Base-by-base conservation (phyloP, 2,113 vertebrate species). In the Parus major region DNA sequence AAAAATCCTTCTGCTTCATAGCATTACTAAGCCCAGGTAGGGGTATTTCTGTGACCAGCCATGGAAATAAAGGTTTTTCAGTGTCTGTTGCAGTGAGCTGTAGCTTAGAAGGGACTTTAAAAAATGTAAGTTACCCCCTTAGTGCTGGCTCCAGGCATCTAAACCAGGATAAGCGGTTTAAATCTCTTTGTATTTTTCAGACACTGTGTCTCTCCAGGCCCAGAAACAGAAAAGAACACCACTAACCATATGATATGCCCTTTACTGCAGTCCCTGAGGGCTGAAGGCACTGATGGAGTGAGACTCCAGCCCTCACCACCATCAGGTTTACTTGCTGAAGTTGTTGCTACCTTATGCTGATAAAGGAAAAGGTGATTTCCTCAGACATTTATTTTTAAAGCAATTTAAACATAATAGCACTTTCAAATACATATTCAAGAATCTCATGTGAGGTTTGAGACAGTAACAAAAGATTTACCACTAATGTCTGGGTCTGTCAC, bases 121-220 rank as follows among this genome's bases (percentile, higher is more conserved):
- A 91, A 77, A 70, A 35, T 39, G 29, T 42, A 42, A 82, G 41
- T 55, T 42, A 63, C 6, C 16, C n/a, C 29, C 23, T 86, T 55
- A 84, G 65, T 4, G 1, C 20, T 47, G 42, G 50, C 56, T 91
- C 14, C 64, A 91, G 77, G 14, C 72, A 55, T 42, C 64, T 70
- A 42, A 81, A 55, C 36, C 21, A 46, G 39, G 52, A 70, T 63
- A 59, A 88, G 17, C 15, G 88, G 14, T 36, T 90, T 63, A 86
- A 80, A 91, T 36, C 15, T 73, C 71, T 89, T 53, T 70, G 60
- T 55, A 19, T 73, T 76, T 70, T 86, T 83, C 56, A 78, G 69
- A 33, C 16, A 8, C 21, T 19, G 1, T 57, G 42, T 91, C 60
- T 73, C 35, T 61, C 25, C 0, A 0, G 33, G 56, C 39, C 23